Base-by-base conservation (phyloP, 2,888 invertebrate genomes). In the Apotomis betuletana region DNA sequence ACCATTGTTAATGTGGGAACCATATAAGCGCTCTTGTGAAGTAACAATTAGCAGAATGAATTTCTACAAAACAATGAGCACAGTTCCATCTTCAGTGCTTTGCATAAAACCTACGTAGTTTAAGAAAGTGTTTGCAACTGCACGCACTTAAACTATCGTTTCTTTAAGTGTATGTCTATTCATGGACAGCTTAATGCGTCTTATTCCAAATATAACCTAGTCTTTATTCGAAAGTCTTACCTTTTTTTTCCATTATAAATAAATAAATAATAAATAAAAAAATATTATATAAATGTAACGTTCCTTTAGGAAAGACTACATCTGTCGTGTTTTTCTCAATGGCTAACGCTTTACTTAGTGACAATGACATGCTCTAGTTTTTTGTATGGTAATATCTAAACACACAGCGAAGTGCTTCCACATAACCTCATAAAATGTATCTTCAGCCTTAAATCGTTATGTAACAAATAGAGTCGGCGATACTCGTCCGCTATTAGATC, bases 1-100 rank as follows among this genome's bases (percentile, higher is more conserved):
- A 44, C 71, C 13, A 59, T 68, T 68, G 67, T 52, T 13, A 41
- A 54, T 59, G 68, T 72, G 72, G 68, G 72, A 72, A 72, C 52
- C 67, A 67, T 46, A 61, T 57, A 63, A 63, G 10, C n/a, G 44
- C 57, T 13, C 27, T 67, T 63, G 57, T 71, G 58, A 58, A 68
- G 72, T 41, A 51, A 63, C 67, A 68, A 63, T 67, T 62, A 67
- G 51, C 41, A 63, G 52, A 63, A 72, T 58, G 41, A 69, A 52
- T 62, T 67, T 52, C 71, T 71, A 67, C 12, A 52, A 44, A 67
- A 71, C 67, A 71, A 62, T 57, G 70, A 49, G 55, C 46, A 55
- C 49, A 46, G 36, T 55, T 60, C 55, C 27, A 61, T 61, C 38
- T 69, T 15, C 41, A n/a, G 59, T 8, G 49, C 46, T 62, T 57